These are phyloP conservation scores for Empis stercorea DNA, from an alignment of 2,888 invertebrate species.

Conservation along the genomic window DNA sequence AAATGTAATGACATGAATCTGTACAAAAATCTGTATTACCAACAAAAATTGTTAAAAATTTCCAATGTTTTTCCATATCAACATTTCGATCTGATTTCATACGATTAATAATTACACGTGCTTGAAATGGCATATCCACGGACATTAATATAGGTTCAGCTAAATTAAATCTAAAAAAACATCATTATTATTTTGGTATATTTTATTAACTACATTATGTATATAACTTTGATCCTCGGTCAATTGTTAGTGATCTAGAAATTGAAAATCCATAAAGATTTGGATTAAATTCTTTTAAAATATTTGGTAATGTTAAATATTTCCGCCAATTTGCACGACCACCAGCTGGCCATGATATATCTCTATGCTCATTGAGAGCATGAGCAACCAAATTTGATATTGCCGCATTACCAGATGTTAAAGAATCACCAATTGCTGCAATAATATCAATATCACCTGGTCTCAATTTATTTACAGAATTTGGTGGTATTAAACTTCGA, in stretches of 20 bases:
- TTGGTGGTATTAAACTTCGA: conserved; percentile 32
- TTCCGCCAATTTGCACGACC: conserved; percentile 41
- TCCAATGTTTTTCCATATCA: conserved; percentile 45
- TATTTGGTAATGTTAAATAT: conserved; percentile 43
- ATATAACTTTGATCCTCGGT: conserved; percentile 19
- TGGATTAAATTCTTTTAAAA: conserved; percentile 49
- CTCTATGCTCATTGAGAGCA: conserved; percentile 38
- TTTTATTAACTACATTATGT: no score
- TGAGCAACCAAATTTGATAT: conserved; percentile 37
- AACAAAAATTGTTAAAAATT: conserved; percentile 44
- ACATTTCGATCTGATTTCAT: conserved; percentile 29
- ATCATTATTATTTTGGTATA: no score
- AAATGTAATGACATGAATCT: conserved; percentile 39
- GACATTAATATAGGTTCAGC: conserved; percentile 32
- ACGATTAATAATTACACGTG: conserved; percentile 21
- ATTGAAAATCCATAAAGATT: conserved; percentile 42
- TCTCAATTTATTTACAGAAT: conserved; percentile 40
- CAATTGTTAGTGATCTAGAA: conserved; percentile 20
- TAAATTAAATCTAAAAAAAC: conserved; percentile 21
- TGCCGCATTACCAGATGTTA: conserved; percentile 44
- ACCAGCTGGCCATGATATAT: conserved; percentile 38
- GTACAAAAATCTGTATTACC: conserved; percentile 48
- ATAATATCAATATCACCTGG: conserved; percentile 47
- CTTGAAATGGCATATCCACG: conserved; percentile 23
- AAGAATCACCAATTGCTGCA: conserved; percentile 46